A percentile compares a stretch with the other conserved stretches of the same genome.
Evolutionary conservation across 2,888 invertebrate species (phyloP).

Genomic region (Nomada lathburiana): DNA sequence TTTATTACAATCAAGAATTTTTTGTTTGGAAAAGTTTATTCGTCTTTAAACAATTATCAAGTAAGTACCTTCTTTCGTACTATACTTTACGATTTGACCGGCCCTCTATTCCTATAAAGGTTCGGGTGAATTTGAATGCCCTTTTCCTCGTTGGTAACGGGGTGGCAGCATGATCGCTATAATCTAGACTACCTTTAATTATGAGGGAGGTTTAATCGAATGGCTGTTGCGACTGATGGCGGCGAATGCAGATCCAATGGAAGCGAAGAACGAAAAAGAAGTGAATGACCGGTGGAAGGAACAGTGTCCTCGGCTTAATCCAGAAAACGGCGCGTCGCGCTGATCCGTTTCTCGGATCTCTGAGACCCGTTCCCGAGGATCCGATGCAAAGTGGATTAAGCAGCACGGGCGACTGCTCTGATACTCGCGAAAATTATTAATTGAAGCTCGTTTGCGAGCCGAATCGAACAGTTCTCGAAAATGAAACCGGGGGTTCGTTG

Average conservation of each 20-base stretch:
- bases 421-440: slow-evolving; percentile 16
- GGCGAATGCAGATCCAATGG: slow-evolving; percentile 11
- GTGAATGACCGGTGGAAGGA: neutral
- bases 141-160: neutral
- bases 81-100: neutral
- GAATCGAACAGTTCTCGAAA: neutral
- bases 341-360: slow-evolving; percentile 28
- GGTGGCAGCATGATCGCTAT: too few relatives aligned
- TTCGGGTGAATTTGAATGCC: neutral
- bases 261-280: slow-evolving; percentile 4
- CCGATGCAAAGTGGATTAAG: slow-evolving; percentile 24
- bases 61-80: too few relatives aligned
- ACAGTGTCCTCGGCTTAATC: slow-evolving; percentile 29
- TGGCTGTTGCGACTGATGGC: slow-evolving; percentile 1
- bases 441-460: neutral
- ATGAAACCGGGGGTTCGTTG: neutral
- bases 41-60: too few relatives aligned
- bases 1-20: too few relatives aligned
- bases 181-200: slow-evolving; percentile 12
- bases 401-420: neutral
- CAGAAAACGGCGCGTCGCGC: slow-evolving; percentile 14
- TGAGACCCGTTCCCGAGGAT: neutral
- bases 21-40: too few relatives aligned
- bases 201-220: slow-evolving; percentile 16
- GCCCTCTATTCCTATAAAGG: neutral